These are phyloP conservation scores for Pogoniulus pusillus DNA, from an alignment of 2,797 vertebrate species.

Conservation along the genomic window DNA sequence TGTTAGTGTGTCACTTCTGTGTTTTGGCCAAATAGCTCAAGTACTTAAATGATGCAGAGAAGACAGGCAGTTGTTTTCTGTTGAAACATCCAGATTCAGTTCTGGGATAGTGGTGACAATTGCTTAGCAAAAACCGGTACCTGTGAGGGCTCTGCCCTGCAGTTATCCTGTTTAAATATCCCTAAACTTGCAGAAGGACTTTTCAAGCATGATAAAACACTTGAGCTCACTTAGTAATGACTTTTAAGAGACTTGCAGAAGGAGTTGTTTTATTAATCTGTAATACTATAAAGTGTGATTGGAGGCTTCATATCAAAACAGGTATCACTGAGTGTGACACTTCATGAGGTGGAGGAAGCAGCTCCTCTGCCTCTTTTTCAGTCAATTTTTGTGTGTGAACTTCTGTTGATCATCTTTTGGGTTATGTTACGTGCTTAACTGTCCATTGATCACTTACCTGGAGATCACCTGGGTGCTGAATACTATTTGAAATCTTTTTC, in stretches of 20 bases:
- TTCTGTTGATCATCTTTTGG: conserved; percentile 34
- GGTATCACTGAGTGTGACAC: background rate
- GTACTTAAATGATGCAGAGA: conserved; percentile 59
- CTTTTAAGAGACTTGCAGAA: conserved; percentile 38
- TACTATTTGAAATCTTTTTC: conserved; percentile 30
- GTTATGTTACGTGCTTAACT: conserved; percentile 23
- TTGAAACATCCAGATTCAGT: conserved; percentile 14
- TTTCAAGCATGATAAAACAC: conserved; percentile 35
- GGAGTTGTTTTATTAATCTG: conserved; percentile 29
- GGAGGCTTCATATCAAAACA: conserved; percentile 29
- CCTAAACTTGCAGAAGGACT: conserved; percentile 21
- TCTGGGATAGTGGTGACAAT: background rate
- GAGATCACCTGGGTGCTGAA: conserved; percentile 53
- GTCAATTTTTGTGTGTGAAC: conserved; percentile 47
- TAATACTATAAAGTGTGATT: conserved; percentile 28
- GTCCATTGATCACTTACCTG: conserved; percentile 25
- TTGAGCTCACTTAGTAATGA: conserved; percentile 40
- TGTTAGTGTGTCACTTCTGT: conserved; percentile 53
- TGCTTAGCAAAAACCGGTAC: background rate
- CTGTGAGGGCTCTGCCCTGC: background rate
- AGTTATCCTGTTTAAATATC: conserved; percentile 7
- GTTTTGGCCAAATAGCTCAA: conserved; percentile 60
- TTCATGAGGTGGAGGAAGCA: background rate
- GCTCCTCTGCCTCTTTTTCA: conserved; percentile 12
- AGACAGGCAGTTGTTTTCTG: conserved; percentile 33